Conservation (phyloP, 2,888 invertebrate species). For the Drosophila borealis region DNA sequence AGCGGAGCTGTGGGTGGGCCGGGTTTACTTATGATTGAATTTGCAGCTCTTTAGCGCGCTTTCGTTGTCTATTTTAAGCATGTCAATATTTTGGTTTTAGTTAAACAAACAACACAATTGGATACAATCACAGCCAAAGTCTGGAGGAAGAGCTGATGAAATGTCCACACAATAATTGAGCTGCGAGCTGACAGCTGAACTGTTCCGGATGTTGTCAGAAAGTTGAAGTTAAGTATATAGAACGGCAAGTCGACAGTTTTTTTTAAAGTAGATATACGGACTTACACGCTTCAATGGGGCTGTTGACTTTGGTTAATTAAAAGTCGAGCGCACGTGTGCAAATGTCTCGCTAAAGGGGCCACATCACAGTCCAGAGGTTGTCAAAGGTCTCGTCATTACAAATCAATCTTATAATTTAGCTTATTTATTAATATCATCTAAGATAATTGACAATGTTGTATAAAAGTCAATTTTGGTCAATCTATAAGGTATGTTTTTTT, state of each 20-base stretch:
- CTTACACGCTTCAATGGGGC: slow-evolving; percentile 62
- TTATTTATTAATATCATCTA: not conserved
- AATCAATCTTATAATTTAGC: slow-evolving; percentile 15
- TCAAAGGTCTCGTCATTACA: slow-evolving; percentile 24
- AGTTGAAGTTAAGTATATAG: slow-evolving; percentile 55
- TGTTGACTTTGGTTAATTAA: slow-evolving; percentile 77
- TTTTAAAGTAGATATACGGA: slow-evolving; percentile 43
- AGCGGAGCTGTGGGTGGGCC: slow-evolving; percentile 33
- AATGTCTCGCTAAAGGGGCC: slow-evolving; percentile 18
- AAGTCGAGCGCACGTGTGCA: slow-evolving; percentile 60
- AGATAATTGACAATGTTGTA: too few species aligned
- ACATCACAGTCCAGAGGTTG: slow-evolving; percentile 30
- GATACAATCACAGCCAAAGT: slow-evolving; percentile 24
- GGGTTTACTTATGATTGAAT: slow-evolving; percentile 13
- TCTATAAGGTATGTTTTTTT: too few species aligned
- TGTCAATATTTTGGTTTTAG: slow-evolving; percentile 76
- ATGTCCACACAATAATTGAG: slow-evolving; percentile 59
- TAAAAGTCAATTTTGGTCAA: not conserved
- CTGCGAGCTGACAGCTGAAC: not conserved
- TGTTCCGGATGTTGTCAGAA: slow-evolving; percentile 61
- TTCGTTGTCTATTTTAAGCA: slow-evolving; percentile 15
- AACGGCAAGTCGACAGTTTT: slow-evolving; percentile 33
- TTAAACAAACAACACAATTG: slow-evolving; percentile 50
- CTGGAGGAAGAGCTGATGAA: slow-evolving; percentile 66
- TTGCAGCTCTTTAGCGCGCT: slow-evolving; percentile 17